Conservation (phyloP, 2,888 invertebrate genomes). For the Agrotis segetum region DNA sequence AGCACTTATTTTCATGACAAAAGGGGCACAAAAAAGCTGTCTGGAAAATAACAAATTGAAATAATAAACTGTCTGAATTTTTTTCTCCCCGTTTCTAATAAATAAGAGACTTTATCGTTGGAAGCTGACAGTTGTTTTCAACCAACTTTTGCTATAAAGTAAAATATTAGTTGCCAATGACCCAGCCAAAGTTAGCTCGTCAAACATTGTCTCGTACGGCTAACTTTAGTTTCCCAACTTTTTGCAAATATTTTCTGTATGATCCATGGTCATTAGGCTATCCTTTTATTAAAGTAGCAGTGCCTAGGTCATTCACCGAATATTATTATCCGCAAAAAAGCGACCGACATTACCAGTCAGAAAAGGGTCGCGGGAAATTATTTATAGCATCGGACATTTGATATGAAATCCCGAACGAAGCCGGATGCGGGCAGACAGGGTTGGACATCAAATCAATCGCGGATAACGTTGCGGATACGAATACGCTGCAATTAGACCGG, state of each 20-base stretch:
- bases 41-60: background rate
- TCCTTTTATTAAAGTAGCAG: slow-evolving; percentile 50
- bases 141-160: background rate
- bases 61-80: background rate
- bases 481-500: slow-evolving; percentile 54
- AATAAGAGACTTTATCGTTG: background rate
- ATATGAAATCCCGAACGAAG: slow-evolving; percentile 53
- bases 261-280: slow-evolving; percentile 29
- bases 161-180: background rate
- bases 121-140: background rate
- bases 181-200: background rate
- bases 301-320: slow-evolving; percentile 27
- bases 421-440: slow-evolving; percentile 47
- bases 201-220: slow-evolving; percentile 9
- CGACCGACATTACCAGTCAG: slow-evolving; percentile 20
- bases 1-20: background rate
- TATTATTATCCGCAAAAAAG: slow-evolving; percentile 45
- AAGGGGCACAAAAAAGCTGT: background rate
- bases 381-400: slow-evolving; percentile 56
- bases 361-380: slow-evolving; percentile 43
- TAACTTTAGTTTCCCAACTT: slow-evolving; percentile 13
- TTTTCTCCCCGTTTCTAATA: background rate
- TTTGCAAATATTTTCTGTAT: slow-evolving; percentile 27
- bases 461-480: slow-evolving; percentile 52
- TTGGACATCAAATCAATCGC: slow-evolving; percentile 60